Evolutionary conservation across 2,797 vertebrate species (phyloP).

Genomic region (Aplochiton taeniatus): DNA sequence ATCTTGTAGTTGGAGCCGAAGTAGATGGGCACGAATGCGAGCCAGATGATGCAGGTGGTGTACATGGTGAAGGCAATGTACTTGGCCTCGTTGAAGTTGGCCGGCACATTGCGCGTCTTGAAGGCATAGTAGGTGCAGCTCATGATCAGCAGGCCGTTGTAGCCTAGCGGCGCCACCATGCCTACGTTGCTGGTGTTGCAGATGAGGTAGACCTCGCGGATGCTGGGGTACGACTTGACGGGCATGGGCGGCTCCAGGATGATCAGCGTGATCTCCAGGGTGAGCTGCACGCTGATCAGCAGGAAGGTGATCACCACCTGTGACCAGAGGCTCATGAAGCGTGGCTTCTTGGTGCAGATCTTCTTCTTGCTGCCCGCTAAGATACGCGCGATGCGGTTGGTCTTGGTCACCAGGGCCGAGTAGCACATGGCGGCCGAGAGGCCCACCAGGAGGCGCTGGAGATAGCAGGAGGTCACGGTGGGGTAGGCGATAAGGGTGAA

Average conservation of each 20-base stretch:
- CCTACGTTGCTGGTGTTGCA: constrained; percentile 98
- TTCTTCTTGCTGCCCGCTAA: constrained; percentile 99
- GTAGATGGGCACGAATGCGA: constrained; percentile 98
- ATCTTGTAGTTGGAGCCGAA: constrained; percentile 99
- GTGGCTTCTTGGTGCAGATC: constrained; percentile 95
- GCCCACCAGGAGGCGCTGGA: constrained; percentile 95
- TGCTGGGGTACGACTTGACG: constrained; percentile 94
- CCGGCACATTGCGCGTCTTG: constrained; percentile 97
- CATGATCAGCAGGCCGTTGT: constrained; percentile 98
- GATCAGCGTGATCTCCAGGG: constrained; percentile 89
- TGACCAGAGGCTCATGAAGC: constrained; percentile 98
- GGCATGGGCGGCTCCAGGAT: constrained; percentile 95
- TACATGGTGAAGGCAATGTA: constrained; percentile 99
- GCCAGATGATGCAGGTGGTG: constrained; percentile 98
- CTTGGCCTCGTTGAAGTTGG: constrained; percentile 98
- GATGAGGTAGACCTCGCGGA: constrained; percentile 96
- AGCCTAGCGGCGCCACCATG: constrained; percentile 94
- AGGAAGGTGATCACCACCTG: constrained; percentile 94
- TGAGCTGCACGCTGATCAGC: constrained; percentile 93
- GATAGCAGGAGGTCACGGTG: constrained; percentile 91
- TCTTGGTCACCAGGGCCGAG: constrained; percentile 96
- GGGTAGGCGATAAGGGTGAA: constrained; percentile 95
- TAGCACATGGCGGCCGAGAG: constrained; percentile 98
- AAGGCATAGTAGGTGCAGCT: constrained; percentile 99
- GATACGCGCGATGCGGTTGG: constrained; percentile 97